These are phyloP conservation scores for Drosophila mayri DNA, from an alignment of 1,140 invertebrate genomes.

Conservation along the genomic window DNA sequence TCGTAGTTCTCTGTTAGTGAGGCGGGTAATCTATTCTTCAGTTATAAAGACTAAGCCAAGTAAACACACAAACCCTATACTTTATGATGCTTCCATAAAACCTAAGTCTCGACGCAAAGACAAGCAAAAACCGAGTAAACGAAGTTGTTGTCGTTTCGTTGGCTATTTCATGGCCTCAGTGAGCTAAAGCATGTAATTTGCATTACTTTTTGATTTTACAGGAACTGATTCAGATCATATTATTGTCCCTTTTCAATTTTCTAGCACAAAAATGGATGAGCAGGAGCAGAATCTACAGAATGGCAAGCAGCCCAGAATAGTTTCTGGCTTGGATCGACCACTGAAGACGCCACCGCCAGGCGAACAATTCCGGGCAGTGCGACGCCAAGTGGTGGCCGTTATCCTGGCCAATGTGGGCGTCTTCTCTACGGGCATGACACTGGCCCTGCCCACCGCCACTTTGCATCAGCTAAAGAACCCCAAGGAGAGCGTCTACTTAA, in stretches of 20 bases:
- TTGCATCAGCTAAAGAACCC: slow-evolving; percentile 55
- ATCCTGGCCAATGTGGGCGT: slow-evolving; percentile 76
- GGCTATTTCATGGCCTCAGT: neutral
- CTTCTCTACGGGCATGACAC: slow-evolving; percentile 66
- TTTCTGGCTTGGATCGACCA: slow-evolving; percentile 54
- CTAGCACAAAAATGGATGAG: slow-evolving; percentile 13
- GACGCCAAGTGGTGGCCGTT: slow-evolving; percentile 69
- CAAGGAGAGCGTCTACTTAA: slow-evolving; percentile 53
- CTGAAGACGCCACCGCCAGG: slow-evolving; percentile 58
- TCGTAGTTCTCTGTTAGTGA: neutral
- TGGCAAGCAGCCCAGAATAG: slow-evolving; percentile 45
- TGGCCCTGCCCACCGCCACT: slow-evolving; percentile 74
- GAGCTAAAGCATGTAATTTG: slow-evolving; percentile 8
- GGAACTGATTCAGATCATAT: neutral
- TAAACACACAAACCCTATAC: slow-evolving; percentile 36
- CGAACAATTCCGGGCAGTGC: slow-evolving; percentile 65
- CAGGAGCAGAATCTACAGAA: slow-evolving; percentile 9
- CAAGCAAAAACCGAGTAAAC: slow-evolving; percentile 17
- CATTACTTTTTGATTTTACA: slow-evolving; percentile 1
- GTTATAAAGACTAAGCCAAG: slow-evolving; percentile 13
- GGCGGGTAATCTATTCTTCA: slow-evolving; percentile 2
- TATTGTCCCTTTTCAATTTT: neutral
- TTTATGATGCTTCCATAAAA: slow-evolving; percentile 10
- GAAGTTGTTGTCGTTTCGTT: slow-evolving; percentile 9
- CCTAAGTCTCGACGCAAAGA: slow-evolving; percentile 13